Percentiles rank a stretch among this genome's conserved stretches.
These are phyloP conservation scores for Florisuga fusca DNA, from an alignment of 2,797 vertebrate genomes.

Conservation along the genomic window DNA sequence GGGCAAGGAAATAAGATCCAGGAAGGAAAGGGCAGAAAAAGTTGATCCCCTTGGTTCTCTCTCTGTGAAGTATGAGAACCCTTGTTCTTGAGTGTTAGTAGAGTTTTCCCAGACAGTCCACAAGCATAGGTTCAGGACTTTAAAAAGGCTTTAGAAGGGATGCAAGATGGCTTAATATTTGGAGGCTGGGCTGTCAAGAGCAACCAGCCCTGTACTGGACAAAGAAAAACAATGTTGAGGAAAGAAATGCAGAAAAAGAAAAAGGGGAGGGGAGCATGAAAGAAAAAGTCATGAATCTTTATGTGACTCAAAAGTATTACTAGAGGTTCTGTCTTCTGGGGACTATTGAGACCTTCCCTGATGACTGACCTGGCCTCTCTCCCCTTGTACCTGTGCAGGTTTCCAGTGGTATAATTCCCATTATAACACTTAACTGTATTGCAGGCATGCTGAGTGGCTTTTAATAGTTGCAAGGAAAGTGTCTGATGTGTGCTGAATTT, in stretches of 20 bases:
- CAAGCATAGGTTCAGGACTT: fast-evolving
- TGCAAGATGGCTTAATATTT: not conserved
- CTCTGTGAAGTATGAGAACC: not conserved
- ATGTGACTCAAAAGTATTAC: not conserved
- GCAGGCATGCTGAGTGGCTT: not conserved
- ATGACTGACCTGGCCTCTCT: not conserved
- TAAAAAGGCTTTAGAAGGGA: not conserved
- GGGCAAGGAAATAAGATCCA: not conserved
- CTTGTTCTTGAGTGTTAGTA: not conserved
- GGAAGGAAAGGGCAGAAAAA: not conserved
- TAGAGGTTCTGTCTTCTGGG: not conserved
- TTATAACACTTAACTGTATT: not conserved
- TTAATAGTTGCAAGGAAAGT: not conserved
- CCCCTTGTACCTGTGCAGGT: not conserved
- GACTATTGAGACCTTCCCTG: not conserved
- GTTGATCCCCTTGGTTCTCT: not conserved
- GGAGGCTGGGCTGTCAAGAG: not conserved
- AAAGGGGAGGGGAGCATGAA: not conserved
- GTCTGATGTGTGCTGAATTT: not conserved
- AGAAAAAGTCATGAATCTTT: not conserved
- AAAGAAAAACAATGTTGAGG: not conserved
- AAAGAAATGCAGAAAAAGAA: not conserved
- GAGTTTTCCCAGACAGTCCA: not conserved
- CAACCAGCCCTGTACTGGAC: not conserved
- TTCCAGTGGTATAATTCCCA: not conserved